Base-by-base conservation (phyloP, 2,888 invertebrate species). In the Nowickia ferox region DNA sequence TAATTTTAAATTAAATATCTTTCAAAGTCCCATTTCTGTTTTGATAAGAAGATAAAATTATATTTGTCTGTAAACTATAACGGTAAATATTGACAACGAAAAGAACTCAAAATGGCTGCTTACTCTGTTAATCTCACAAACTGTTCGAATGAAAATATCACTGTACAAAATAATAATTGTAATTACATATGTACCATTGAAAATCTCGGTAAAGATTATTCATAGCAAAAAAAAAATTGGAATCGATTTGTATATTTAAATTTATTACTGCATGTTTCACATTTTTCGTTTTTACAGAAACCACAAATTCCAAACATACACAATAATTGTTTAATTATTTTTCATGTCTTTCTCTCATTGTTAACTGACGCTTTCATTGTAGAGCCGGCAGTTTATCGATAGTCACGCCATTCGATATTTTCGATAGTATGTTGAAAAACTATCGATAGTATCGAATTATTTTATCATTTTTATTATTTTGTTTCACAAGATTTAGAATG, bases 51-150 rank as follows among this genome's bases (percentile, higher is more conserved):
- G 59, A 48, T 19, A 48, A 74, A 53, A 13, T 40, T 19, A 17
- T 63, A 11, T 61, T 17, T 48, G 48, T 19, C 15, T 48, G 51
- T 40, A 48, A 51, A 48, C 53, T 17, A 15, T 59, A 72, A 78
- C 84, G 77, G 84, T 78, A 74, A 66, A 84, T 69, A 68, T 78
- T 84, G 84, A 78, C 72, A 66, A 22, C 3, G 71, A 71, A 44
- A 75, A 51, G 22, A 61, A 81, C n/a, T 30, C 42, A 65, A 44
- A 38, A 66, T 15, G 44, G 30, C 8, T 48, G 10, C n/a, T n/a
- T 38, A 38, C 46, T 53, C 40, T 42, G 9, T 68, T 19, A 40
- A 4, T 9, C 42, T 19, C 53, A 9, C 53, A 69, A 8, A 17
- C 11, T 63, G 4, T 15, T 44, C 30, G 30, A 30, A 30, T 30